phyloP scores from a whole-genome alignment of 2,888 invertebrate species.

The Melieria picta region DNA sequence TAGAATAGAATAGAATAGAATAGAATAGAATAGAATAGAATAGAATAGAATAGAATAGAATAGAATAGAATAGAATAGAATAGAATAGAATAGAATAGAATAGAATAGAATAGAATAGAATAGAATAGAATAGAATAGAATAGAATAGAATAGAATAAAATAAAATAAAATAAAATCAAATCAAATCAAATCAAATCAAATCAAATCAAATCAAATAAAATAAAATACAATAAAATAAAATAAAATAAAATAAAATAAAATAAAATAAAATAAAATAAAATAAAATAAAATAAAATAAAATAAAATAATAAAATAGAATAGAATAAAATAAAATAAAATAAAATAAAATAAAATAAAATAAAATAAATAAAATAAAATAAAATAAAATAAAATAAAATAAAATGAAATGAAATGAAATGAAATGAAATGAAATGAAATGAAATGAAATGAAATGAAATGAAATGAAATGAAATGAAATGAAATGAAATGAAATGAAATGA shows the following conservation, averaged over 20 bases:
- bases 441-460: not conserved
- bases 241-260: not conserved
- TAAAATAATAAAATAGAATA: not conserved
- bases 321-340: slow-evolving; percentile 7
- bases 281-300: not conserved
- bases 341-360: slow-evolving; percentile 1
- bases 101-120: not conserved
- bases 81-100: not conserved
- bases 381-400: not conserved
- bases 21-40: not conserved
- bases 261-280: slow-evolving; percentile 1
- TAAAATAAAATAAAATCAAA: not conserved
- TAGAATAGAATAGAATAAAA: not conserved
- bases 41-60: not conserved
- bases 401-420: not conserved
- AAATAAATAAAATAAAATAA: not conserved
- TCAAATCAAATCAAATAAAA: too few relatives aligned
- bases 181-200: too few relatives aligned
- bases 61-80: not conserved
- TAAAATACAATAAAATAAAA: slow-evolving; percentile 5
- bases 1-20: not conserved
- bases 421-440: not conserved
- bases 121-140: not conserved
- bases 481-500: too few relatives aligned
- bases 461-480: not conserved